A percentile compares a stretch with the other conserved stretches of the same genome.
phyloP scores from a whole-genome alignment of 2,113 vertebrate species.

The Chroicocephalus ridibundus region DNA sequence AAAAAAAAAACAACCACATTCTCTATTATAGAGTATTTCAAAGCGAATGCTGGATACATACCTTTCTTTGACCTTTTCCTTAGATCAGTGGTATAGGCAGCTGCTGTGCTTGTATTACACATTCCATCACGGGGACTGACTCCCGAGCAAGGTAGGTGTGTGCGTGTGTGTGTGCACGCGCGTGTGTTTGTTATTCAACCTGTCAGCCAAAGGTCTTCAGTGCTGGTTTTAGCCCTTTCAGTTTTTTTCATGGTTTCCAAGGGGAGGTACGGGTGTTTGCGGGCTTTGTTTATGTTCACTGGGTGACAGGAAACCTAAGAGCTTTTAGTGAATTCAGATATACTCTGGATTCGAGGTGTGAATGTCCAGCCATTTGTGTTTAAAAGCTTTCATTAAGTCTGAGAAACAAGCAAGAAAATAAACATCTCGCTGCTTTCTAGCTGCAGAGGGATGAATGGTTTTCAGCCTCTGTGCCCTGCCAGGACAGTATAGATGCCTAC shows the following conservation, averaged over 20 bases:
- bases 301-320: constrained; percentile 11
- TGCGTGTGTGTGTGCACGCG: background rate
- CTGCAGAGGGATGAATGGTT: background rate
- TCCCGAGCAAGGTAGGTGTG: background rate
- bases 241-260: background rate
- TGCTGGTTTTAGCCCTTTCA: background rate
- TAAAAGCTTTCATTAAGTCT: constrained; percentile 35
- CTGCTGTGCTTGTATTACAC: constrained; percentile 26
- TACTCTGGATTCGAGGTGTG: background rate
- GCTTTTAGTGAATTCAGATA: background rate
- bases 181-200: background rate
- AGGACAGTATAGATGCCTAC: background rate
- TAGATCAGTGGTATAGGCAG: constrained; percentile 23
- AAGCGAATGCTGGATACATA: background rate
- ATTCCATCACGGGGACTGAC: background rate
- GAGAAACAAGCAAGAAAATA: constrained; percentile 16
- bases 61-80: constrained; percentile 37
- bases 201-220: background rate
- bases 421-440: background rate
- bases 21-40: background rate
- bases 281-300: constrained; percentile 12
- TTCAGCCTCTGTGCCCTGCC: background rate
- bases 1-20: background rate
- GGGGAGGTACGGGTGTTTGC: background rate
- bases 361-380: constrained; percentile 27